phyloP scores from a whole-genome alignment of 2,797 vertebrate genomes.

The Coendou prehensilis region DNA sequence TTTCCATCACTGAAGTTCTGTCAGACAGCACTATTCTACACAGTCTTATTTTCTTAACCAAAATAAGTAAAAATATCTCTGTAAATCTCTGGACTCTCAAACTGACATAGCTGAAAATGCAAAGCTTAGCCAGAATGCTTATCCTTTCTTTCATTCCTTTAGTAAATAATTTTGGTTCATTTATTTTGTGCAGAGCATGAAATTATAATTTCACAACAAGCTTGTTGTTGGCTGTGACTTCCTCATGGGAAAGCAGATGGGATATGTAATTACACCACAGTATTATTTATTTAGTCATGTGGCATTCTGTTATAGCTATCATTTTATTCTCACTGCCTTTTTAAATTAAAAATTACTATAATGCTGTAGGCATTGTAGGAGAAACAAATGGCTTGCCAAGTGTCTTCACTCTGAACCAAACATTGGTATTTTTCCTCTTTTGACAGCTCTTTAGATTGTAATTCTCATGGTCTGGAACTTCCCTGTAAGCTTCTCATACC shows the following conservation, averaged over 20 bases:
- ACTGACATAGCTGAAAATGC: conserved; percentile 37
- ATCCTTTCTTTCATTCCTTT: conserved; percentile 48
- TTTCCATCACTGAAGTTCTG: neutral
- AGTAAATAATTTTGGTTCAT: conserved; percentile 67
- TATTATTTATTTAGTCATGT: conserved; percentile 76
- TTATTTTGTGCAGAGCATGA: conserved; percentile 65
- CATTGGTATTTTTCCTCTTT: neutral
- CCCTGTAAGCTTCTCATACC: neutral
- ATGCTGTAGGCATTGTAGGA: conserved; percentile 64
- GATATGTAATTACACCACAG: conserved; percentile 70
- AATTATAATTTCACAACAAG: conserved; percentile 78
- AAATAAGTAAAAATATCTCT: neutral
- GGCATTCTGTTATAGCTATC: conserved; percentile 74
- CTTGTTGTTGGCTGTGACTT: conserved; percentile 65
- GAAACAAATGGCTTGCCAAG: conserved; percentile 67
- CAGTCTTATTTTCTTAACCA: neutral
- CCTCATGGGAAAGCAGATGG: conserved; percentile 76
- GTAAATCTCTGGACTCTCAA: neutral
- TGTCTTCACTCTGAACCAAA: conserved; percentile 49
- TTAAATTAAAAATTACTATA: conserved; percentile 79
- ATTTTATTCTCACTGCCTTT: conserved; percentile 78
- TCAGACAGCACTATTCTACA: neutral
- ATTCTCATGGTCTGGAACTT: neutral
- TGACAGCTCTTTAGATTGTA: neutral
- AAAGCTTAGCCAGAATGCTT: conserved; percentile 31